Evolutionary conservation across 2,113 vertebrate species (phyloP).

Genomic region (Tretioscincus oriximinensis): DNA sequence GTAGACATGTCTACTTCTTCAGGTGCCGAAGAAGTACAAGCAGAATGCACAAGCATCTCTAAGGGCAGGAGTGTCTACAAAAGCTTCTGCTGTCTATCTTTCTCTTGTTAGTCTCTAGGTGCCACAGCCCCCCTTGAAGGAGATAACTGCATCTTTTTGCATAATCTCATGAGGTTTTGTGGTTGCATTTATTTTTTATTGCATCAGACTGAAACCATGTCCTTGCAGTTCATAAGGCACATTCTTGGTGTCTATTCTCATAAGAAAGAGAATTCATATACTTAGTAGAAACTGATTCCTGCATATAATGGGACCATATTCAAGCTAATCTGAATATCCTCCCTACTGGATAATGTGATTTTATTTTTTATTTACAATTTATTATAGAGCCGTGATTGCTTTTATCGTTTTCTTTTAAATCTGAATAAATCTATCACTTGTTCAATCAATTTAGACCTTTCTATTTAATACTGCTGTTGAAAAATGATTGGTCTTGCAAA

Average conservation of each 20-base stretch:
- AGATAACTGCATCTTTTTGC: no score
- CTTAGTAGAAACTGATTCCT: conserved; percentile 10
- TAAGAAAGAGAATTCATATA: neutral
- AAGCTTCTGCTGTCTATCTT: no score
- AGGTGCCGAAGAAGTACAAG: no score
- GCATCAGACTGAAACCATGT: neutral
- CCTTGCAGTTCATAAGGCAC: neutral
- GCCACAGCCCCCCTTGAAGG: neutral
- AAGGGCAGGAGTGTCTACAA: no score
- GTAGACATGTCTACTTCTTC: no score
- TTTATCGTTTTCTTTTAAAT: neutral
- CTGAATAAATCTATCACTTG: neutral
- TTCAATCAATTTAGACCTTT: neutral
- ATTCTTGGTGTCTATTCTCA: neutral
- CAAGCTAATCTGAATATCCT: conserved; percentile 16
- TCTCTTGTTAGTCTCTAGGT: neutral
- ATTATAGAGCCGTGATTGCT: neutral
- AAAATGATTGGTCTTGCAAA: neutral
- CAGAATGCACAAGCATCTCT: no score
- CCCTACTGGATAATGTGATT: neutral
- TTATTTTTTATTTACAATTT: neutral
- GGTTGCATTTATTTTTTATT: neutral
- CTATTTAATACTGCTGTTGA: neutral
- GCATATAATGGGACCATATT: neutral
- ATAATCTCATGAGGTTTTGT: neutral